Base-by-base conservation (phyloP, 2,113 vertebrate species). In the Myocastor coypus region DNA sequence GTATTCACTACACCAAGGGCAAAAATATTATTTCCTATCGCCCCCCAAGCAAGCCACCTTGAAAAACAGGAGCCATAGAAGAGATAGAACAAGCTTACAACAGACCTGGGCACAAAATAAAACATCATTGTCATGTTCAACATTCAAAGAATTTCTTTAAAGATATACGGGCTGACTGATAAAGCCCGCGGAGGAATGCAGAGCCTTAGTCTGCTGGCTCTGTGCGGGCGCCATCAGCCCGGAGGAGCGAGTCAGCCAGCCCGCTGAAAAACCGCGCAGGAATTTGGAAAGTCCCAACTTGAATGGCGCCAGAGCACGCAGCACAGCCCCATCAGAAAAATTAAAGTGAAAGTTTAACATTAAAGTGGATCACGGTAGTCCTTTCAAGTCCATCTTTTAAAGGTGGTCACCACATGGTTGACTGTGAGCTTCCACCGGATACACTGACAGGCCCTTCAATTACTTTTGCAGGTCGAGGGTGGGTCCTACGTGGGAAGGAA, bases 111-210 rank as follows among this genome's bases (percentile, higher is more conserved):
- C 17, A 64, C 8, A 87, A 68, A 78, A 32, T 50, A 91, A 17
- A 19, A 12, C 83, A 4, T 42, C 61, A 75, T 59, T 46, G 63
- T 71, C 22, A 86, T 66, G 85, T 14, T 78, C 64, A 87, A 82
- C 78, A 78, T 40, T 63, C 46, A 55, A 95, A 37, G 55, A 80
- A 81, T 83, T 95, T 83, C 66, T 42, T 94, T 87, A n/a, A 52
- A 94, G 89, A 92, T 64, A 83, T 12, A 52, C 37, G 87, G 66
- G 37, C 83, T 71, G 22, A 69, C 11, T 64, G 12, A 34, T 55
- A 63, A 71, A 95, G 87, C 77, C 40, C 34, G 7, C 12, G 22
- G 66, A 78, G 66, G 19, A 94, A 80, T 80, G 80, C 37, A n/a
- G n/a, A 82, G 8, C 55, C 52, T 40, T 42, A 75, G 20, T 20